phyloP scores from a whole-genome alignment of 2,888 invertebrate genomes.

The Prenolepis imparis region DNA sequence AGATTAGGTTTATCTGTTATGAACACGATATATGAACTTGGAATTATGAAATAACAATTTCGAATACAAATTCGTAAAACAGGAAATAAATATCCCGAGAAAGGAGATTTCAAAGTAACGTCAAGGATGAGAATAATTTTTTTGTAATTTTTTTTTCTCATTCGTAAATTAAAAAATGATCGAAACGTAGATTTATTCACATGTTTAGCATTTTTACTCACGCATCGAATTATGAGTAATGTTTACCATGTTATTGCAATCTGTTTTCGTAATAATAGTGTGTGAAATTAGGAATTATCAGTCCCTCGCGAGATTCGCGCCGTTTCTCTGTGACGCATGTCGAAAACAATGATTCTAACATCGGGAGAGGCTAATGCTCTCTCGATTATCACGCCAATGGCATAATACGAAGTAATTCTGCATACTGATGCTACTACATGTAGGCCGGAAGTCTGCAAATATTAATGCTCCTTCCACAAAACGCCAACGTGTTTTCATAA shows the following conservation, averaged over 20 bases:
- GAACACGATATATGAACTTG: neutral
- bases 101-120: neutral
- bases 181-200: neutral
- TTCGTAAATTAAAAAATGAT: neutral
- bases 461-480: constrained; percentile 20
- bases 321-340: constrained; percentile 19
- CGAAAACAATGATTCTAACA: constrained; percentile 52
- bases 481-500: constrained; percentile 5
- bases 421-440: constrained; percentile 34
- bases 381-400: constrained; percentile 45
- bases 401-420: constrained; percentile 36
- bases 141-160: neutral
- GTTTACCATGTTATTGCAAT: constrained; percentile 15
- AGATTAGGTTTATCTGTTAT: neutral
- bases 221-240: neutral
- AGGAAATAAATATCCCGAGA: neutral
- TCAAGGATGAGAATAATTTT: neutral
- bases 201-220: neutral
- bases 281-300: constrained; percentile 42
- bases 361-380: constrained; percentile 51
- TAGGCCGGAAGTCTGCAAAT: constrained; percentile 42
- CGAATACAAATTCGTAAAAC: neutral
- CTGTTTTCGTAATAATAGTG: neutral
- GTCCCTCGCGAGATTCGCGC: constrained; percentile 30
- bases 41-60: neutral